Base-by-base conservation (phyloP, 2,113 vertebrate species). In the Scomber scombrus region DNA sequence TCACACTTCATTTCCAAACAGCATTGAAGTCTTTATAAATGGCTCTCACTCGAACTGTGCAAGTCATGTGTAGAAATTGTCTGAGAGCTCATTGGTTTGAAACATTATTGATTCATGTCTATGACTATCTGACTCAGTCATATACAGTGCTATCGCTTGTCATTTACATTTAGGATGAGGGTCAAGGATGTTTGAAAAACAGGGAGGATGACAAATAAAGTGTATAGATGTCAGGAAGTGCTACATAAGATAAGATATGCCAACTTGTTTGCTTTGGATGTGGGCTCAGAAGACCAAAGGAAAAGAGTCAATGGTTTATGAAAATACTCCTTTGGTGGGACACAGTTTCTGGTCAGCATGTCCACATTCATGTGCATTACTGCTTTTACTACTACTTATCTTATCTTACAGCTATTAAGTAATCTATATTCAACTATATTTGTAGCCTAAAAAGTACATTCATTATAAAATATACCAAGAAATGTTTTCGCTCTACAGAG, bases 241-340 rank as follows among this genome's bases (percentile, higher is more conserved):
- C 45, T 49, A 43, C n/a, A 50, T 21, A 10, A 31, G 43, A 76
- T 71, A 51, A 67, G 68, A 79, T 79, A 63, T 74, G 49, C 3
- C 11, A 50, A 50, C 18, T 50, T 60, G 19, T 57, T 75, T 80
- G 50, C 56, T 78, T 55, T 40, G 15, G 50, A 80, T 43, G 40
- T 56, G 0, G 55, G 61, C 23, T 83, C 5, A 52, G 51, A 75
- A n/a, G 19, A 71, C 75, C 16, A 85, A 87, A 76, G 58, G 45
- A 23, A 31, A 58, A 45, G 15, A 8, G 51, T 72, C 57, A 72
- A 72, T 64, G 43, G 52, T 67, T 65, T 11, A 40, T 63, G n/a
- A 16, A 51, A 26, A 9, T 47, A 2, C 15, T 67, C 26, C 4
- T 43, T 19, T 47, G 62, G 14, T 61, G 13, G 40, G 11, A 6